Conservation (phyloP, 2,888 invertebrate species). For the Megastigmus dorsalis region DNA sequence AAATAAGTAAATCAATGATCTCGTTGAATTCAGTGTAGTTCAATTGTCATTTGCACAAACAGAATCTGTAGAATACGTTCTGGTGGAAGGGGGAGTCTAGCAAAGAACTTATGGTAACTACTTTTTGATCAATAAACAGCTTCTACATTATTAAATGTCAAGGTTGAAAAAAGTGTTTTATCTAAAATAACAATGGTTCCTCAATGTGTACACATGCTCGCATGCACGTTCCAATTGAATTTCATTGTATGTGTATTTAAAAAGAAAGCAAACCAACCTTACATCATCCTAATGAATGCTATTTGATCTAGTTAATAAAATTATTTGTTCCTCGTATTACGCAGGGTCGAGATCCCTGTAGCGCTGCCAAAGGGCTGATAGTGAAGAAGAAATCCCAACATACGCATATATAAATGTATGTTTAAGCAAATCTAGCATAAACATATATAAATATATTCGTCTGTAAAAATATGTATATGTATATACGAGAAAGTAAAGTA, state of each 20-base stretch:
- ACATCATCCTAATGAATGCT: conserved; percentile 57
- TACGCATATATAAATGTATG: conserved; percentile 45
- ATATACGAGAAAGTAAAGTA: conserved; percentile 60
- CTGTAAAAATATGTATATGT: conserved; percentile 55
- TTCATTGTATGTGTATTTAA: conserved; percentile 60
- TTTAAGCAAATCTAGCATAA: conserved; percentile 53
- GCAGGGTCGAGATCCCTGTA: conserved; percentile 58
- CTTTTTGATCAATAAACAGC: conserved; percentile 39
- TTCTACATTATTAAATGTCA: conserved; percentile 44
- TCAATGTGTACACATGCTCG: conserved; percentile 39
- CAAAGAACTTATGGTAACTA: conserved; percentile 29
- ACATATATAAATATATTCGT: conserved; percentile 59
- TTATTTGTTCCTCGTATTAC: conserved; percentile 64
- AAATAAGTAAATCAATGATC: conserved; percentile 18
- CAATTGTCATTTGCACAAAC: conserved; percentile 63
- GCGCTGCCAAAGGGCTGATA: conserved; percentile 68
- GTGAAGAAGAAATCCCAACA: conserved; percentile 53
- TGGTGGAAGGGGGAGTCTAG: background rate
- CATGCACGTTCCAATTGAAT: conserved; percentile 54
- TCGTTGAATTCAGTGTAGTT: conserved; percentile 37
- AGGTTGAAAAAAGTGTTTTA: conserved; percentile 37
- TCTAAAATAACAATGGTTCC: conserved; percentile 46
- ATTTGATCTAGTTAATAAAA: conserved; percentile 58
- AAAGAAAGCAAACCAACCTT: conserved; percentile 43
- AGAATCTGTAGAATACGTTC: conserved; percentile 27